These are phyloP conservation scores for Epinephelus awoara DNA, from an alignment of 2,797 vertebrate genomes.

Conservation along the genomic window DNA sequence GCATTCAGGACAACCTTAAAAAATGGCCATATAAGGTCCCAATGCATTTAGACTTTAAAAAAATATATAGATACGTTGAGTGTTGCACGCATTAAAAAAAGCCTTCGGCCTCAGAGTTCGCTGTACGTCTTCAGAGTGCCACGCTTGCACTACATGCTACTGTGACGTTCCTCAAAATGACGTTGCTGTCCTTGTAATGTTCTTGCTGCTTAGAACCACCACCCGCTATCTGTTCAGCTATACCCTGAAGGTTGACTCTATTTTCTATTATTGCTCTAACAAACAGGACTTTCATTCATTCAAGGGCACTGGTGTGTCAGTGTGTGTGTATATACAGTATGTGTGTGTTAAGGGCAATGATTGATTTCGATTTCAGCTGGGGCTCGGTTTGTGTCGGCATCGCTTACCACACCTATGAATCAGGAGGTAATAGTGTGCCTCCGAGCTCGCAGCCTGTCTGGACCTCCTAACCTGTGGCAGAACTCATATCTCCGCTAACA, in stretches of 20 bases:
- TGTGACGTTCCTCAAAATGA: constrained; percentile 22
- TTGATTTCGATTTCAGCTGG: constrained; percentile 75
- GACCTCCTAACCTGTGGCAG: constrained; percentile 47
- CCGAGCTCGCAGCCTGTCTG: constrained; percentile 36
- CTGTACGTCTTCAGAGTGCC: neutral
- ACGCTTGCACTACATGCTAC: neutral
- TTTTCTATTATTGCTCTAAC: constrained; percentile 67
- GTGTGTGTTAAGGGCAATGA: constrained; percentile 58
- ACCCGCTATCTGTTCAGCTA: constrained; percentile 47
- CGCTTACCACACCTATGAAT: constrained; percentile 76
- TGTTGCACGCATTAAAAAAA: neutral
- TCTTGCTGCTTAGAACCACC: constrained; percentile 29
- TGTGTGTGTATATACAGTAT: constrained; percentile 4
- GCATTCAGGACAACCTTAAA: constrained; percentile 9
- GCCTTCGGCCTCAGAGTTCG: no score
- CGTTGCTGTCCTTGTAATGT: constrained; percentile 17
- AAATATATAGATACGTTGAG: neutral
- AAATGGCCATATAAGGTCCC: constrained; percentile 13
- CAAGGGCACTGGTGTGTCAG: constrained; percentile 51
- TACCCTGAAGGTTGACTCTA: constrained; percentile 60
- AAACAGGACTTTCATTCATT: constrained; percentile 57
- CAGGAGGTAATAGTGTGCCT: constrained; percentile 68
- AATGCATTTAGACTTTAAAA: neutral
- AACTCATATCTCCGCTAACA: constrained; percentile 52
- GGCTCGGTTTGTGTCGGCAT: constrained; percentile 68